A percentile compares a stretch with the other conserved stretches of the same genome.
These are phyloP conservation scores for Dasyornis broadbenti DNA, from an alignment of 2,113 vertebrate species.

Conservation along the genomic window DNA sequence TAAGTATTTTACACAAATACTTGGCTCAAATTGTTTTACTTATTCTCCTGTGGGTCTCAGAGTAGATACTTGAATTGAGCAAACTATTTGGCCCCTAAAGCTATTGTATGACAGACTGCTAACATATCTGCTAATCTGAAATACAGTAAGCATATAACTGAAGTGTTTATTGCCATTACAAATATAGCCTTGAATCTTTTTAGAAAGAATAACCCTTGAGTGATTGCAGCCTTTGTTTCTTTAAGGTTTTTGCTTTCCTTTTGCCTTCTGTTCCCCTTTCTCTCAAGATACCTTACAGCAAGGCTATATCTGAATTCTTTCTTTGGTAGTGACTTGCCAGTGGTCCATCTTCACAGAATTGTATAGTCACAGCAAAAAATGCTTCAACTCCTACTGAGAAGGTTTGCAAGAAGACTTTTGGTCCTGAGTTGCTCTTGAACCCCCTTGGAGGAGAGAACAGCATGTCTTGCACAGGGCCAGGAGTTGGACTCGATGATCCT, in stretches of 20 bases:
- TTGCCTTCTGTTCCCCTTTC: background rate
- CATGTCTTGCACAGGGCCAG: background rate
- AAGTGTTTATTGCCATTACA: conserved; percentile 27
- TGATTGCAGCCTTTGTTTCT: background rate
- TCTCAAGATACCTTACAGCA: background rate
- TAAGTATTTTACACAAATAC: conserved; percentile 23
- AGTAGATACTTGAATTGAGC: background rate
- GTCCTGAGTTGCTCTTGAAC: background rate
- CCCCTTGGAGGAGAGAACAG: background rate
- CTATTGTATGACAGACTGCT: conserved; percentile 2
- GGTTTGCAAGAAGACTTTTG: background rate
- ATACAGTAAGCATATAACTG: conserved; percentile 4
- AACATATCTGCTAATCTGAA: conserved; percentile 49
- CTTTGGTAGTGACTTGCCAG: background rate
- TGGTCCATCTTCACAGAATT: background rate
- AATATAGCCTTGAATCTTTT: background rate
- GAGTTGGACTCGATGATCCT: background rate
- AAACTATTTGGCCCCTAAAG: conserved; percentile 2
- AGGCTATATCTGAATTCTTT: background rate
- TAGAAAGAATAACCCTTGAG: background rate
- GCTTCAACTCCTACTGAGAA: background rate
- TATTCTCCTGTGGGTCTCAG: background rate
- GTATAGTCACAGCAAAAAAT: background rate
- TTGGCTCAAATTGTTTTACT: background rate
- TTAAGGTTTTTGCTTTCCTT: background rate